Evolutionary conservation across 2,113 vertebrate genomes (phyloP).

Genomic region (Petromus typicus): DNA sequence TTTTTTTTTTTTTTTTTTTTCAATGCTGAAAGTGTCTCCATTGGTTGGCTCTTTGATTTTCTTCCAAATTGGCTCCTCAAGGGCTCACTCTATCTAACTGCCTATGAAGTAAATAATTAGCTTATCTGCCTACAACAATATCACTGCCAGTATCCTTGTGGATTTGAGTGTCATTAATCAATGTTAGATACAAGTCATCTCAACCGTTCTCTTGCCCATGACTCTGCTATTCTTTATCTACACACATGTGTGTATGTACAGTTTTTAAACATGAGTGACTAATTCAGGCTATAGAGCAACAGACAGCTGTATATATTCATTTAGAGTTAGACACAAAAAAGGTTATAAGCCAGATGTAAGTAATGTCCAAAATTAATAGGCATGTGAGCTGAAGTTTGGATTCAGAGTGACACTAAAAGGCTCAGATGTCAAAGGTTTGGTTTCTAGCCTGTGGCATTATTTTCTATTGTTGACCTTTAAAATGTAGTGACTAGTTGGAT

Average conservation of each 20-base stretch:
- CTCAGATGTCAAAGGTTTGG: not conserved
- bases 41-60: too few relatives aligned
- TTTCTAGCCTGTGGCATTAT: fast-evolving
- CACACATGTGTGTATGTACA: not conserved
- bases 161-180: not conserved
- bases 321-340: not conserved
- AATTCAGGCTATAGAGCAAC: not conserved
- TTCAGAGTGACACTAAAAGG: too few relatives aligned
- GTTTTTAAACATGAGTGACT: not conserved
- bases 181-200: not conserved
- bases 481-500: not conserved
- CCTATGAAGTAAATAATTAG: too few relatives aligned
- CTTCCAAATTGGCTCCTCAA: too few relatives aligned
- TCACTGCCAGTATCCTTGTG: not conserved
- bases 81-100: too few relatives aligned
- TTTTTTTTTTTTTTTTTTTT: too few relatives aligned
- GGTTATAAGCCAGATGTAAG: not conserved
- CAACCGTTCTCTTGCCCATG: not conserved
- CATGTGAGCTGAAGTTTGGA: not conserved
- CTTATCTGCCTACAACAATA: too few relatives aligned
- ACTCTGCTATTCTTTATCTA: not conserved
- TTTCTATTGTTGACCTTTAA: not conserved
- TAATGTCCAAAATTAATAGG: not conserved
- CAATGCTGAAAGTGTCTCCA: too few relatives aligned
- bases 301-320: not conserved